These are phyloP conservation scores for Parnassius apollo DNA, from an alignment of 2,888 invertebrate species.

Conservation along the genomic window DNA sequence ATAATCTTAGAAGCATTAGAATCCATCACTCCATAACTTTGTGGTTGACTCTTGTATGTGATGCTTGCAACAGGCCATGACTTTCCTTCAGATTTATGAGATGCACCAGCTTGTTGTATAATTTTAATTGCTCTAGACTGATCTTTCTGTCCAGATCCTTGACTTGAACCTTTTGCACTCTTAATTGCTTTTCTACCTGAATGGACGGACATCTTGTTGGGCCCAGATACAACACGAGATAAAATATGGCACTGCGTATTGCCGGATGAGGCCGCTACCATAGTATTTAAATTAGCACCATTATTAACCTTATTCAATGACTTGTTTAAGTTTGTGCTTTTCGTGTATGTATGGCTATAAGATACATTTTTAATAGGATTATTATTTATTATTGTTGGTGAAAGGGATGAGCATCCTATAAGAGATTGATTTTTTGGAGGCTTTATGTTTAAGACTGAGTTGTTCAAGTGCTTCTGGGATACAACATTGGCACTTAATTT, in stretches of 20 bases:
- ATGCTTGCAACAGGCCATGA: slow-evolving; percentile 67
- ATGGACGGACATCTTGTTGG: slow-evolving; percentile 75
- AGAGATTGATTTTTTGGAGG: slow-evolving; percentile 66
- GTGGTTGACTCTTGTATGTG: slow-evolving; percentile 63
- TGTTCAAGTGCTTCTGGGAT: slow-evolving; percentile 63
- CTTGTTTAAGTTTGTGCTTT: slow-evolving; percentile 69
- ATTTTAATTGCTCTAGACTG: slow-evolving; percentile 77
- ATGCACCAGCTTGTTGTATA: slow-evolving; percentile 72
- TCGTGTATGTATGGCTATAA: slow-evolving; percentile 68
- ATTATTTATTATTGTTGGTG: slow-evolving; percentile 61
- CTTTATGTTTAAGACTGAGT: slow-evolving; percentile 68
- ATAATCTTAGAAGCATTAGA: slow-evolving; percentile 67
- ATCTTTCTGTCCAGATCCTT: slow-evolving; percentile 59
- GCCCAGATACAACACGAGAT: slow-evolving; percentile 73
- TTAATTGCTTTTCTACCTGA: slow-evolving; percentile 70
- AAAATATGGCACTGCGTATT: slow-evolving; percentile 73
- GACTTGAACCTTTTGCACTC: slow-evolving; percentile 60
- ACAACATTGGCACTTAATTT: slow-evolving; percentile 66
- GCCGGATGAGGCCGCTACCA: slow-evolving; percentile 65
- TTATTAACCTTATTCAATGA: slow-evolving; percentile 68
- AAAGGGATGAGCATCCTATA: slow-evolving; percentile 62
- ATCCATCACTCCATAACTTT: slow-evolving; percentile 58
- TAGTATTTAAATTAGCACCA: slow-evolving; percentile 73
- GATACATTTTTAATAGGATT: slow-evolving; percentile 70
- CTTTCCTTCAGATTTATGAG: slow-evolving; percentile 66